These are phyloP conservation scores for Lontra canadensis DNA, from an alignment of 2,113 vertebrate genomes.

Conservation along the genomic window DNA sequence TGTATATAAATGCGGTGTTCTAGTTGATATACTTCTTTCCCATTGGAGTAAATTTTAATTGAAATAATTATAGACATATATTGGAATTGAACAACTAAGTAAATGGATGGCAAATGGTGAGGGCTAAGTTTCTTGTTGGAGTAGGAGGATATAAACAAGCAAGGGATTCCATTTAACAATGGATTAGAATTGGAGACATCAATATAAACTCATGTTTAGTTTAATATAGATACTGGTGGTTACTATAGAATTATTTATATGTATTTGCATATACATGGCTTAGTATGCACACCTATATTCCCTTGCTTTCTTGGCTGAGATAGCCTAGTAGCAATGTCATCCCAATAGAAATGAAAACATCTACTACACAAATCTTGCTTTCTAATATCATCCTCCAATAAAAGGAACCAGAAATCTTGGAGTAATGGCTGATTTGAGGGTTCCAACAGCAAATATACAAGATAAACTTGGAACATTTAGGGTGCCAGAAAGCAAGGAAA, in stretches of 20 bases:
- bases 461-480: not conserved
- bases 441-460: not conserved
- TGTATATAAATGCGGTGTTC: not conserved
- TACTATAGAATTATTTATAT: not conserved
- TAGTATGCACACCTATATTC: not conserved
- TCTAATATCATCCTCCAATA: not conserved
- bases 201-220: not conserved
- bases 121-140: not conserved
- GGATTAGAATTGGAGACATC: not conserved
- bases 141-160: not conserved
- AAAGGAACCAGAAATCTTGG: not conserved
- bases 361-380: not conserved
- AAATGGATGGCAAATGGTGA: not conserved
- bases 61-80: not conserved
- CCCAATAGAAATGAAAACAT: not conserved
- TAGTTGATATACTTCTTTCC: not conserved
- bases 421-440: not conserved
- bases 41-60: not conserved
- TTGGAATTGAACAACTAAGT: not conserved
- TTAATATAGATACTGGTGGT: not conserved
- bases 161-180: not conserved
- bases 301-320: not conserved
- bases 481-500: not conserved
- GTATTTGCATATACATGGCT: not conserved
- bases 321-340: not conserved